Evolutionary conservation across 2,888 invertebrate species (phyloP), one percentile per base, ranked within the genome.

Genomic region (Phrixothrix hirtus): DNA sequence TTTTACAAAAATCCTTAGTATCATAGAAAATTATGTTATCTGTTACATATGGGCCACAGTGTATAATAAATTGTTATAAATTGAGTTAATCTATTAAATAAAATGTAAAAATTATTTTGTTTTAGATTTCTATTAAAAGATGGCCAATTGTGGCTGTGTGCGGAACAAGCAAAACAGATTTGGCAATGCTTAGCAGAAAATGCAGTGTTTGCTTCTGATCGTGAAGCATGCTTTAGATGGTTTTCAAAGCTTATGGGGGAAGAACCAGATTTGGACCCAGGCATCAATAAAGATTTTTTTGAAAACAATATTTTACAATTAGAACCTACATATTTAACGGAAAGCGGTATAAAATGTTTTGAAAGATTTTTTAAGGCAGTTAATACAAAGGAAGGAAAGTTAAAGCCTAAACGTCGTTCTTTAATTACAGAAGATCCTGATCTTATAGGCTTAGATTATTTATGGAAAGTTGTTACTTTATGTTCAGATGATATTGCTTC

Each of bases 191-290:
- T 98, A 52, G 95, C 96, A 1, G 95, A 95, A 73, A 88, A 88
- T 69, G 95, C 95, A 7, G 92, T 95, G 7, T 95, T 95, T 74
- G 82, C 88, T 9, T 87, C 89, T 1, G 97, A 98, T 75, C 84
- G 96, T 27, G 97, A 98, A 75, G 93, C 95, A 21, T 96, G 97
- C 76, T 98, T 97, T 78, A 91, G 93, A 67, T 97, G 97, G 97
- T 97, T 96, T 78, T 93, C 95, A 27, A 96, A 96, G 77, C 78
- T 95, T 26, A 94, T 95, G 94, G 92, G 92, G 11, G 96, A 96
- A 64, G 96, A 97, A 71, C 95, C 96, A 0, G 97, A 97, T 75
- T 78, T 97, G 44, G 97, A 97, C 78, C 96, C 96, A 1, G 93
- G 94, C 63, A 94, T 96, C 47, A 95, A 94, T 69, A 86, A 90